Conservation (phyloP, 2,797 vertebrate species). For the Fundulus diaphanus region DNA sequence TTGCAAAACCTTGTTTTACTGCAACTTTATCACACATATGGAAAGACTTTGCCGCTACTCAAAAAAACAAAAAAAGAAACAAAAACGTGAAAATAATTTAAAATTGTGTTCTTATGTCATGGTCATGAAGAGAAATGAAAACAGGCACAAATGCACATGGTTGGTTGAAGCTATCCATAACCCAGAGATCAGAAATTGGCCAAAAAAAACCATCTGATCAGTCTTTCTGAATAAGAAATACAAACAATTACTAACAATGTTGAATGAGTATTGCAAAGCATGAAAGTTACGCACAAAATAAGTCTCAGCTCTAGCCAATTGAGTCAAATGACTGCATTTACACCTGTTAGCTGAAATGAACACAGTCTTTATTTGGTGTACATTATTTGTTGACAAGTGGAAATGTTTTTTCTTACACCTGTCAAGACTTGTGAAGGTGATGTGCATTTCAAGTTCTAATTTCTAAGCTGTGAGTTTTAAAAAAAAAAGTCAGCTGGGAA, state of each 20-base stretch:
- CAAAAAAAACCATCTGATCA: not conserved
- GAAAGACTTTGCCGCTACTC: not conserved
- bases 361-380: not conserved
- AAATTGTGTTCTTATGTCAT: not conserved
- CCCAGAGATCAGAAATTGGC: not conserved
- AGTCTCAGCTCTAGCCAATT: not conserved
- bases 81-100: not conserved
- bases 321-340: not conserved
- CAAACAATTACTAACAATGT: too few species aligned
- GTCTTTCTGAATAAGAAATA: not conserved
- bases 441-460: not conserved
- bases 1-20: not conserved
- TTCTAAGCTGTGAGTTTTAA: not conserved
- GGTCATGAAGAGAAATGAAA: not conserved
- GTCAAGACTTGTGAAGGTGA: not conserved
- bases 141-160: not conserved
- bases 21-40: not conserved
- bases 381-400: not conserved
- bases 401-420: not conserved
- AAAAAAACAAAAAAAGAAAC: too few species aligned
- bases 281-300: not conserved
- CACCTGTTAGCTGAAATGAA: not conserved
- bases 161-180: not conserved
- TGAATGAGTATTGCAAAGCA: not conserved
- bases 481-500: not conserved